A percentile compares a stretch with the other conserved stretches of the same genome.
Conservation (phyloP, 2,888 invertebrate species). For the Diloba caeruleocephala region DNA sequence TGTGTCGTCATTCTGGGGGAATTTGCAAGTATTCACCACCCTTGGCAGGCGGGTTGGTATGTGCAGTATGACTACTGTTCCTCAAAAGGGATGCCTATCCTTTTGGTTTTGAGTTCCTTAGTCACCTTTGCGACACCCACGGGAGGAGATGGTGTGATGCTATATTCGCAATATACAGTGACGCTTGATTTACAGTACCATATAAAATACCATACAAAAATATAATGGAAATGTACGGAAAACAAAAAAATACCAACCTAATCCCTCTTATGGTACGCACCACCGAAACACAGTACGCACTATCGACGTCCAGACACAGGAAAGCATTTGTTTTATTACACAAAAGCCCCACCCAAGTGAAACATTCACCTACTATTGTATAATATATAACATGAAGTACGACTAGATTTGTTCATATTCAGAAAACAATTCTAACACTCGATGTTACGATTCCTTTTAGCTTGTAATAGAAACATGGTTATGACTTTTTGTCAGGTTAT, state of each 20-base stretch:
- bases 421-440: slow-evolving; percentile 53
- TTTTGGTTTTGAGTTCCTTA: too few species aligned
- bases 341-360: slow-evolving; percentile 76
- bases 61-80: too few species aligned
- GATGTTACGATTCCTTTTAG: slow-evolving; percentile 54
- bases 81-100: too few species aligned
- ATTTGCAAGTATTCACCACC: too few species aligned
- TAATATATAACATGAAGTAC: slow-evolving; percentile 62
- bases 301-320: slow-evolving; percentile 74
- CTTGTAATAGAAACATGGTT: slow-evolving; percentile 38
- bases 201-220: not conserved
- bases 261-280: slow-evolving; percentile 49
- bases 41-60: too few species aligned
- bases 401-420: slow-evolving; percentile 24
- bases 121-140: too few species aligned
- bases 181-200: not conserved
- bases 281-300: slow-evolving; percentile 64
- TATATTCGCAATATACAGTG: too few species aligned
- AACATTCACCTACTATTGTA: slow-evolving; percentile 63
- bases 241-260: slow-evolving; percentile 26
- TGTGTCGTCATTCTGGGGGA: too few species aligned
- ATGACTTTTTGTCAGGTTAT: slow-evolving; percentile 44
- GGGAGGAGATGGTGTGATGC: too few species aligned
- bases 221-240: not conserved
- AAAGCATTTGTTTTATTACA: slow-evolving; percentile 81